phyloP scores from a whole-genome alignment of 1,140 invertebrate species.

The Harlomillsia oculata region DNA sequence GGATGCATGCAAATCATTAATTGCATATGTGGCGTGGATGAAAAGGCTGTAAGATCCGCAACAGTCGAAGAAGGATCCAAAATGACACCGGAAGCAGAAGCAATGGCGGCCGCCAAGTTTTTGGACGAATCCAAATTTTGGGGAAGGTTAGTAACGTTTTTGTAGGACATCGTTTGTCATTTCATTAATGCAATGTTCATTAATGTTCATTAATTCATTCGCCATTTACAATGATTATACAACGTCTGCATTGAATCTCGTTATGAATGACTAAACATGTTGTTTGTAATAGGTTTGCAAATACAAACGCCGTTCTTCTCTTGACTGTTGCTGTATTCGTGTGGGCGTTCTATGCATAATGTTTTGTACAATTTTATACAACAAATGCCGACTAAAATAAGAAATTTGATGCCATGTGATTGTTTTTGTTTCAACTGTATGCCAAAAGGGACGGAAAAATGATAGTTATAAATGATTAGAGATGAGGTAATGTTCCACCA shows the following conservation, averaged over 20 bases:
- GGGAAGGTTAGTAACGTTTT: conserved; percentile 30
- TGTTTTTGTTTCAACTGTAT: too few species aligned
- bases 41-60: conserved; percentile 12
- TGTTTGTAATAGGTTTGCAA: conserved; percentile 35
- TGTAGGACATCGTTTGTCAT: background rate
- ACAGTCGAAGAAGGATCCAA: conserved; percentile 20
- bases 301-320: conserved; percentile 36
- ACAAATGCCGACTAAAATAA: too few species aligned
- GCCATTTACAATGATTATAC: background rate
- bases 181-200: background rate
- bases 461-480: too few species aligned
- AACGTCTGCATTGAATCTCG: background rate
- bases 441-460: too few species aligned
- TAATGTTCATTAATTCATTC: background rate
- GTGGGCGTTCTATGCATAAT: conserved; percentile 37
- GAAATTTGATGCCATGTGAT: too few species aligned
- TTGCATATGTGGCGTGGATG: conserved; percentile 23
- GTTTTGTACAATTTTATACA: too few species aligned
- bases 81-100: conserved; percentile 35
- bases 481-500: too few species aligned
- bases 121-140: conserved; percentile 36
- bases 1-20: conserved; percentile 6
- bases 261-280: background rate
- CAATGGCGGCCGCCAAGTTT: conserved; percentile 35
- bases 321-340: conserved; percentile 37